These are phyloP conservation scores for Aeoliscus strigatus DNA, from an alignment of 2,797 vertebrate genomes.

Conservation along the genomic window DNA sequence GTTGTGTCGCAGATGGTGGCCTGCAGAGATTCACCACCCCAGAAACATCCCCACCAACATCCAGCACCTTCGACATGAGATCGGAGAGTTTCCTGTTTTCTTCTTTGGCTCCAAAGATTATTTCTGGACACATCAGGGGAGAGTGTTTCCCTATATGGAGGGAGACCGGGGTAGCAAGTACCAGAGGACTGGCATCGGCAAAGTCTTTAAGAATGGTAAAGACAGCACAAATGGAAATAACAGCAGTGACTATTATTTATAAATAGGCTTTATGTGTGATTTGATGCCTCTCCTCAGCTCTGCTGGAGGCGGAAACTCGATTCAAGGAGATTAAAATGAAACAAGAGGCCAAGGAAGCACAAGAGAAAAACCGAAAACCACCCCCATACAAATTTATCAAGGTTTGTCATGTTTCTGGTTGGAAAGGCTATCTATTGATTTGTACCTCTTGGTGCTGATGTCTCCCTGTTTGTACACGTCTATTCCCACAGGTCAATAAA, in stretches of 20 bases:
- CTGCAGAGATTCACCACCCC: slow-evolving; percentile 95
- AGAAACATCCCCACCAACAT: slow-evolving; percentile 96
- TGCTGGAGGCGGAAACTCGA: slow-evolving; percentile 88
- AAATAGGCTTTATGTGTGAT: background rate
- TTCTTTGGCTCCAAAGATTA: slow-evolving; percentile 99
- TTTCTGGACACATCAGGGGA: slow-evolving; percentile 97
- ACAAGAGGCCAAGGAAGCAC: slow-evolving; percentile 90
- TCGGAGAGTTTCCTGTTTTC: slow-evolving; percentile 97
- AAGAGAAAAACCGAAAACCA: slow-evolving; percentile 91
- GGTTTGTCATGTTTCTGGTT: slow-evolving; percentile 67
- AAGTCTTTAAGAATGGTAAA: slow-evolving; percentile 94
- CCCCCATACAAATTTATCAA: slow-evolving; percentile 96
- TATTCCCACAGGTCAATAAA: slow-evolving; percentile 90
- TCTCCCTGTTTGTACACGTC: background rate
- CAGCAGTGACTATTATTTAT: background rate
- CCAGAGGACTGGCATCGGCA: slow-evolving; percentile 89
- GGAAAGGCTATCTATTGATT: too few relatives aligned
- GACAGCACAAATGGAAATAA: too few relatives aligned
- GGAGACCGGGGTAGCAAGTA: slow-evolving; percentile 91
- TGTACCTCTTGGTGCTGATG: background rate
- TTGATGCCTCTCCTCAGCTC: slow-evolving; percentile 80
- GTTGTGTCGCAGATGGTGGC: slow-evolving; percentile 88
- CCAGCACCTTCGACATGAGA: slow-evolving; percentile 95
- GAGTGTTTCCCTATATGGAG: slow-evolving; percentile 98
- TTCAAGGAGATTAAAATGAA: slow-evolving; percentile 90